Evolutionary conservation across 2,888 invertebrate species (phyloP).

Genomic region (Dasypolia templi): DNA sequence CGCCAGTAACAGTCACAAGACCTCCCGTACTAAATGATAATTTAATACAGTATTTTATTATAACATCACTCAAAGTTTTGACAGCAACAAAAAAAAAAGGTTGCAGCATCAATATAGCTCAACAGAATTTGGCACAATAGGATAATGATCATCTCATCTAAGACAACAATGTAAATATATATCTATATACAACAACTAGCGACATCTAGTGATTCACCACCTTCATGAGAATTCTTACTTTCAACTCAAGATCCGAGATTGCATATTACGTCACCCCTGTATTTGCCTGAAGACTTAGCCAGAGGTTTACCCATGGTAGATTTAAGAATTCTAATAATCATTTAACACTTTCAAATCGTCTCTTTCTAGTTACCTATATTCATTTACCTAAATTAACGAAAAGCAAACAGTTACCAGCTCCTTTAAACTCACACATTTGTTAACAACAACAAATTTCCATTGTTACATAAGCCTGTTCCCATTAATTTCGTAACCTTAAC

Average conservation of each 20-base stretch:
- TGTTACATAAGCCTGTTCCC: constrained; percentile 53
- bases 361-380: not conserved
- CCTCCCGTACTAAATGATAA: too few species aligned
- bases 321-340: not conserved
- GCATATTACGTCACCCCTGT: not conserved
- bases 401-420: not conserved
- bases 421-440: not conserved
- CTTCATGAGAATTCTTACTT: not conserved
- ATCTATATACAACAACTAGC: too few species aligned
- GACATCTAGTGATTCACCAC: too few species aligned
- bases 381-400: not conserved
- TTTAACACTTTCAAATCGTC: not conserved
- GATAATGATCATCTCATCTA: too few species aligned
- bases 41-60: too few species aligned
- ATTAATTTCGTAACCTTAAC: constrained; percentile 66
- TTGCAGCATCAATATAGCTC: not conserved
- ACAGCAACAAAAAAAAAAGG: not conserved
- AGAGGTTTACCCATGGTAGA: not conserved
- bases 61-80: too few species aligned
- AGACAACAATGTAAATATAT: too few species aligned
- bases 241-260: not conserved
- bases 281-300: not conserved
- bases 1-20: too few species aligned
- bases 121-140: not conserved
- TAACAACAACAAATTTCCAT: constrained; percentile 50